These are phyloP conservation scores for Busarellus nigricollis DNA, from an alignment of 2,797 vertebrate species.

Conservation along the genomic window DNA sequence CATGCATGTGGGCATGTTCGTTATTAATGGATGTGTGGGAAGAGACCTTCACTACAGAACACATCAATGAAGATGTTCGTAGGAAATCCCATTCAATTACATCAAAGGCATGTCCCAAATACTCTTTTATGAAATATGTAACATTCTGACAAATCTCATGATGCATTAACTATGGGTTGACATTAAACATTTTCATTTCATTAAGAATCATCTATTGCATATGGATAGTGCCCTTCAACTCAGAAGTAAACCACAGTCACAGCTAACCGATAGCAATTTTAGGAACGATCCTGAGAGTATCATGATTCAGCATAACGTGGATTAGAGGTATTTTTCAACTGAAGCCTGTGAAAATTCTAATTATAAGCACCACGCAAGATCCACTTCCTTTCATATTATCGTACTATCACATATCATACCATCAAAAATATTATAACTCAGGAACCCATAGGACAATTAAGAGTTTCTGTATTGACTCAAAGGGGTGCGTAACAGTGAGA, in stretches of 20 bases:
- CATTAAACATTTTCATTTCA: neutral
- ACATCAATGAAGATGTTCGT: neutral
- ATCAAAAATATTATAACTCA: neutral
- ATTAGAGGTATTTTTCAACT: neutral
- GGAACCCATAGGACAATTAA: neutral
- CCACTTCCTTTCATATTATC: neutral
- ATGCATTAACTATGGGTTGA: neutral
- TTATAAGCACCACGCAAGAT: neutral
- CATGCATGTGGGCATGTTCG: neutral
- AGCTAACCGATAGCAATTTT: neutral
- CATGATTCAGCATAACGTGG: neutral
- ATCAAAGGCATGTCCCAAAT: neutral
- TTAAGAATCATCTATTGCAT: neutral
- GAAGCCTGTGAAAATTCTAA: neutral
- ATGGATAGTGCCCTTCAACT: neutral
- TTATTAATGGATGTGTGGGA: neutral
- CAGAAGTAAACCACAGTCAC: neutral
- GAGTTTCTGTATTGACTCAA: neutral
- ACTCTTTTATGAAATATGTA: neutral
- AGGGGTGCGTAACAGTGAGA: neutral
- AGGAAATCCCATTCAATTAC: neutral
- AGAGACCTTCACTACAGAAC: neutral
- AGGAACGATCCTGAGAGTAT: neutral
- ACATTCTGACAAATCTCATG: neutral
- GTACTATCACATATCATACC: neutral